phyloP scores from a whole-genome alignment of 2,888 invertebrate genomes.

The Timema cristinae region DNA sequence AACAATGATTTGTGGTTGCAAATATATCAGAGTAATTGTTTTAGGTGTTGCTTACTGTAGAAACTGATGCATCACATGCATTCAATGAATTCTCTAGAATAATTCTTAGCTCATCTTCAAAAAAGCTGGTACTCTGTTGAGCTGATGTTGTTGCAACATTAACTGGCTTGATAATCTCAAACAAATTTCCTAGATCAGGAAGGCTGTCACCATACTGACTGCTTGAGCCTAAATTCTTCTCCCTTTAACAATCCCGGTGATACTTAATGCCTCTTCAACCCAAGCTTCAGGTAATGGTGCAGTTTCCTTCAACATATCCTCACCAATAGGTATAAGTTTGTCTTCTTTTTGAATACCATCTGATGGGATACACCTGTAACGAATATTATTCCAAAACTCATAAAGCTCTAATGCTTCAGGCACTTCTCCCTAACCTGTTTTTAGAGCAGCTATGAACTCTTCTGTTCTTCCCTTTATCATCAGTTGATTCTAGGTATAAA shows the following conservation, averaged over 20 bases:
- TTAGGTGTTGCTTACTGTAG: too few relatives aligned
- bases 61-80: too few relatives aligned
- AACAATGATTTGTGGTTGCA: too few relatives aligned
- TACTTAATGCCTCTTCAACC: not conserved
- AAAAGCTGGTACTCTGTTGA: too few relatives aligned
- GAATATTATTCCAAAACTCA: slow-evolving; percentile 6
- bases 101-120: too few relatives aligned
- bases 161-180: too few relatives aligned
- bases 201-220: too few relatives aligned
- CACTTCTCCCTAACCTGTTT: not conserved
- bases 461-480: slow-evolving; percentile 15
- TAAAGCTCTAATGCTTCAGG: slow-evolving; percentile 5
- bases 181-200: too few relatives aligned
- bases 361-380: slow-evolving; percentile 4
- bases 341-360: not conserved
- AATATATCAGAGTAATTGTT: too few relatives aligned
- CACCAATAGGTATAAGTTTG: not conserved
- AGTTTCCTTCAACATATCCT: not conserved
- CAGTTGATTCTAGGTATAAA: slow-evolving; percentile 6
- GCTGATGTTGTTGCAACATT: too few relatives aligned
- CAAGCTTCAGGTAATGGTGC: too few relatives aligned
- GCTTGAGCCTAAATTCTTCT: not conserved
- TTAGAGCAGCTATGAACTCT: slow-evolving; percentile 6
- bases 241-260: not conserved
- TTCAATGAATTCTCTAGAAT: too few relatives aligned